These are phyloP conservation scores for Pipistrellus pipistrellus DNA, from an alignment of 2,797 vertebrate species.

Conservation along the genomic window DNA sequence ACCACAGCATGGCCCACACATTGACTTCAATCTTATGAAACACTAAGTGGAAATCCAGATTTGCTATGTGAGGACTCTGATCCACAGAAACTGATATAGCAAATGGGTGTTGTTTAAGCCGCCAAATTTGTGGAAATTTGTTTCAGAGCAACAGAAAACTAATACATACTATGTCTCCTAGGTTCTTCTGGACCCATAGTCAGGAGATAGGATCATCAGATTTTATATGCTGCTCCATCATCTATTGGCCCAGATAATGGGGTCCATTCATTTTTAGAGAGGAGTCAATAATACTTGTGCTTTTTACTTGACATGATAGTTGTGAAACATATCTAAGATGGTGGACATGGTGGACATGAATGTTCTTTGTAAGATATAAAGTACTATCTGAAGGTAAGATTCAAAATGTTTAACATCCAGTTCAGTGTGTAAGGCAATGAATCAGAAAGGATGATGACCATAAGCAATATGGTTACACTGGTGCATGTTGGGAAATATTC, in stretches of 20 bases:
- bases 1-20: neutral
- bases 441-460: neutral
- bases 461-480: neutral
- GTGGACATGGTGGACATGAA: neutral
- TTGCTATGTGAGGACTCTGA: neutral
- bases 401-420: neutral
- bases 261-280: constrained; percentile 15
- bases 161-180: neutral
- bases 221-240: neutral
- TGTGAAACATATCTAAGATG: constrained; percentile 30
- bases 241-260: neutral
- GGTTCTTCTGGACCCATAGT: neutral
- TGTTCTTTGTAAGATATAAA: neutral
- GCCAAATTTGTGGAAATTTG: neutral
- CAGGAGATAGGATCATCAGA: neutral
- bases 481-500: neutral
- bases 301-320: neutral
- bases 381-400: neutral
- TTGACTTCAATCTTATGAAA: neutral
- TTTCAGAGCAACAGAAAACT: neutral
- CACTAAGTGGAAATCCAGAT: neutral
- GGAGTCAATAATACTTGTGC: neutral
- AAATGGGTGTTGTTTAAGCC: neutral
- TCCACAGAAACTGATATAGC: neutral
- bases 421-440: fast-evolving